These are phyloP conservation scores for Drosophila arawakana DNA, from an alignment of 1,140 invertebrate genomes.

Conservation along the genomic window DNA sequence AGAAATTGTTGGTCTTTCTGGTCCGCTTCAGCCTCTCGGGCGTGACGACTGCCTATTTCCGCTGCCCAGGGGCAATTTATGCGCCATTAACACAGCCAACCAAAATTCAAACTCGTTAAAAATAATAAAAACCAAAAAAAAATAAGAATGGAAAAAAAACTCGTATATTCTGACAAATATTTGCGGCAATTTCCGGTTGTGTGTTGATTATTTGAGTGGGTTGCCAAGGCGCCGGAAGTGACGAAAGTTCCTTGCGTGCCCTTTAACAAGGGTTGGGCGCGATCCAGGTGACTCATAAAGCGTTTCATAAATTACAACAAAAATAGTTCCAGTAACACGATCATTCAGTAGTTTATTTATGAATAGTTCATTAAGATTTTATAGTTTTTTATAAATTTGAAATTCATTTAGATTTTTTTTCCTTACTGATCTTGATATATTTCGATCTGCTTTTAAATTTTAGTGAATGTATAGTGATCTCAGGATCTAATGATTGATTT, in stretches of 20 bases:
- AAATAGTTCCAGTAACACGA: no score
- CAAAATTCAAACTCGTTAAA: slow-evolving; percentile 59
- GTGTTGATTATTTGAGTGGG: slow-evolving; percentile 43
- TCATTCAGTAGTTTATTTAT: no score
- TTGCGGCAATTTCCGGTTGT: slow-evolving; percentile 63
- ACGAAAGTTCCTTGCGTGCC: background rate
- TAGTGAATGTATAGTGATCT: no score
- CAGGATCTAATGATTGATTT: no score
- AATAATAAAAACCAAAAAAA: slow-evolving; percentile 9
- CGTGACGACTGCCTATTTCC: slow-evolving; percentile 82
- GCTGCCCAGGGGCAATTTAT: slow-evolving; percentile 55
- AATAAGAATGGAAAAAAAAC: background rate
- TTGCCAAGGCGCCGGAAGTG: slow-evolving; percentile 52
- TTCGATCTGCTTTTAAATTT: no score
- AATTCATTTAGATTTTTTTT: no score
- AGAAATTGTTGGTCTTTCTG: slow-evolving; percentile 11
- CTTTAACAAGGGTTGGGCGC: background rate
- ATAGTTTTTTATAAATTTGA: no score
- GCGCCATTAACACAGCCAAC: slow-evolving; percentile 57
- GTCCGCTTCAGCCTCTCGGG: slow-evolving; percentile 69
- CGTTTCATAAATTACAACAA: background rate
- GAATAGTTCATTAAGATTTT: no score
- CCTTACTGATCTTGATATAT: no score
- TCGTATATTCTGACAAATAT: slow-evolving; percentile 36
- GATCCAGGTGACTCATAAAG: slow-evolving; percentile 19